These are phyloP conservation scores for Hoplodrina ambigua DNA, from an alignment of 2,888 invertebrate genomes.

Conservation along the genomic window DNA sequence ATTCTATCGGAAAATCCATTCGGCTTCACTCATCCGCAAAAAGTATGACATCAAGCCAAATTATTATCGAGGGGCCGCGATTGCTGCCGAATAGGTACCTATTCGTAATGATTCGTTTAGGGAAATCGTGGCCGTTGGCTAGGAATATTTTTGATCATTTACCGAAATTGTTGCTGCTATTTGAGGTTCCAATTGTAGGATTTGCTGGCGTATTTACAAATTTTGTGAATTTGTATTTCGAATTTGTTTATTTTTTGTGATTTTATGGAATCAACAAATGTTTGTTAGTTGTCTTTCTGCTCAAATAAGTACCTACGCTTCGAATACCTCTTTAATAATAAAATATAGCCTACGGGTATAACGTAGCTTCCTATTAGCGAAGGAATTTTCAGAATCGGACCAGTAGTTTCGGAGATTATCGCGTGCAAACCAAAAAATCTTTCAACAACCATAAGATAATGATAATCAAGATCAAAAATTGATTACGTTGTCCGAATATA, in stretches of 20 bases:
- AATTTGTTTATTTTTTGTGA: neutral
- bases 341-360: no score
- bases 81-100: conserved; percentile 68
- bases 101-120: conserved; percentile 67
- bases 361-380: no score
- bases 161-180: conserved; percentile 23
- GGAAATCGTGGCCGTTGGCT: conserved; percentile 50
- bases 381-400: no score
- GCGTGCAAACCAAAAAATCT: no score
- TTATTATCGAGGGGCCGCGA: conserved; percentile 80
- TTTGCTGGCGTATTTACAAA: conserved; percentile 13
- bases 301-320: no score
- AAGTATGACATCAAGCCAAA: conserved; percentile 86
- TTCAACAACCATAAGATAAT: neutral
- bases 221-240: neutral
- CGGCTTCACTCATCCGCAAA: conserved; percentile 83
- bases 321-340: no score
- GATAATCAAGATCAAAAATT: conserved; percentile 4
- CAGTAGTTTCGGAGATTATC: no score
- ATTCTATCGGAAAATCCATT: conserved; percentile 88
- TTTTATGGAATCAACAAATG: neutral
- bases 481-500: conserved; percentile 13
- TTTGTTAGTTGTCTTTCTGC: neutral
- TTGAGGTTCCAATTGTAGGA: conserved; percentile 8
- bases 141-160: conserved; percentile 47